Evolutionary conservation across 2,797 vertebrate genomes (phyloP), one percentile per base, ranked within the genome.

Genomic region (Clarias laeviceps): DNA sequence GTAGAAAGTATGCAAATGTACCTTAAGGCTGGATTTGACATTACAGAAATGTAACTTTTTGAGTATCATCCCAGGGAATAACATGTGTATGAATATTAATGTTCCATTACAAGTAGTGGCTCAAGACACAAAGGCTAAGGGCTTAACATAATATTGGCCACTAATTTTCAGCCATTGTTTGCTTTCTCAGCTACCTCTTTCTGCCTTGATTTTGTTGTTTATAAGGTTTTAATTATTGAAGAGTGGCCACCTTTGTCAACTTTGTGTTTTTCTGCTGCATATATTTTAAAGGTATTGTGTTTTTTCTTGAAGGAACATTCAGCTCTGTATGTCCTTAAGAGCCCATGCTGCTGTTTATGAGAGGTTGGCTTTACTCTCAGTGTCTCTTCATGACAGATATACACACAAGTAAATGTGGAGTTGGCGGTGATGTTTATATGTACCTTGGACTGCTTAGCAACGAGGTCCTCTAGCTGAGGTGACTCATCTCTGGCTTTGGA

Each of bases 371-470:
- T 82, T 66, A 70, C 72, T 64, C 80, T 27, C 80, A 18, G 50
- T 80, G 66, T 74, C 64, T 76, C 32, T 78, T 12, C 65, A 20
- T 80, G 40, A 59, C 66, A 68, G 66, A 29, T 59, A 72, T 68
- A 77, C 57, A 65, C 50, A 79, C 78, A n/a, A 64, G 77, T 72
- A 50, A 84, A 50, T 73, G 82, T 69, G 76, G 66, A 78, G 82
- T 77, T 82, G 73, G 27, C 70, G 45, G 80, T 76, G 68, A 77
- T 81, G 80, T 86, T 87, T 84, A 57, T 87, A 50, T 80, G 57
- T 24, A 59, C 29, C 81, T 59, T 85, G 59, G 29, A 59, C 76
- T 78, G 57, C 78, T 84, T 82, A 66, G 68, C 32, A 76, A 74
- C 62, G 7, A 40, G 84, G 2, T 56, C 65, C 54, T 80, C 57